Conservation (phyloP, 2,888 invertebrate genomes). For the Neuroscelio doddi region DNA sequence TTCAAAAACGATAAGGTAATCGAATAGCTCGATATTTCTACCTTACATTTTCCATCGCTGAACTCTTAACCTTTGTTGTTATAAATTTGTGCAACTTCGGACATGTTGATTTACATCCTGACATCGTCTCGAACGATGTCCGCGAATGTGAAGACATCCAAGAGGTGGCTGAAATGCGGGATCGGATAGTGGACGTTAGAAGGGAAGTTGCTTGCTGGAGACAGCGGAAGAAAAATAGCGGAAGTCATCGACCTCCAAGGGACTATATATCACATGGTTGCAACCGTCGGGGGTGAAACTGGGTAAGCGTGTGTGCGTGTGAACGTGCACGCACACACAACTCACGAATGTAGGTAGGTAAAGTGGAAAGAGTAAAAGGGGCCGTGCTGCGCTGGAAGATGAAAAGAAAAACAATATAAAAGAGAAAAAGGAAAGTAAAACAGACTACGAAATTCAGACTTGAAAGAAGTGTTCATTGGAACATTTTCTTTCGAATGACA, state of each 20-base stretch:
- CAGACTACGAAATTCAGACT: slow-evolving; percentile 21
- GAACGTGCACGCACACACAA: slow-evolving; percentile 37
- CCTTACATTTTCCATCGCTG: not conserved
- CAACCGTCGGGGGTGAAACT: slow-evolving; percentile 55
- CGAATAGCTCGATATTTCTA: too few relatives aligned
- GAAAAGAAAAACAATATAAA: slow-evolving; percentile 46
- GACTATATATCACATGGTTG: slow-evolving; percentile 74
- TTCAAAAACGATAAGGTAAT: too few relatives aligned
- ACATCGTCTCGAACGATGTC: slow-evolving; percentile 52
- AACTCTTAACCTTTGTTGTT: not conserved
- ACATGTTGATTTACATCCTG: slow-evolving; percentile 16
- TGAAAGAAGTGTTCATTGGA: slow-evolving; percentile 1
- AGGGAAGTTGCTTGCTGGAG: slow-evolving; percentile 73
- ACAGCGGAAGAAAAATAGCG: slow-evolving; percentile 77
- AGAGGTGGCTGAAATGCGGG: slow-evolving; percentile 55
- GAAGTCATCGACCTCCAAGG: slow-evolving; percentile 77
- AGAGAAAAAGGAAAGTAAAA: slow-evolving; percentile 26
- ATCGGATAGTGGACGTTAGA: slow-evolving; percentile 58
- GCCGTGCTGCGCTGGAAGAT: slow-evolving; percentile 35
- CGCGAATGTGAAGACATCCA: slow-evolving; percentile 37
- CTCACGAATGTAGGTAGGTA: slow-evolving; percentile 42
- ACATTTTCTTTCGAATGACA: slow-evolving; percentile 3
- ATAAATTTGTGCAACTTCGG: slow-evolving; percentile 3
- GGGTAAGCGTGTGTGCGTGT: slow-evolving; percentile 48
- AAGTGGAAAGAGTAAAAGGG: slow-evolving; percentile 55